Percentiles rank a stretch among this genome's conserved stretches.
phyloP scores from a whole-genome alignment of 2,888 invertebrate species.

The Synanthedon myopaeformis region DNA sequence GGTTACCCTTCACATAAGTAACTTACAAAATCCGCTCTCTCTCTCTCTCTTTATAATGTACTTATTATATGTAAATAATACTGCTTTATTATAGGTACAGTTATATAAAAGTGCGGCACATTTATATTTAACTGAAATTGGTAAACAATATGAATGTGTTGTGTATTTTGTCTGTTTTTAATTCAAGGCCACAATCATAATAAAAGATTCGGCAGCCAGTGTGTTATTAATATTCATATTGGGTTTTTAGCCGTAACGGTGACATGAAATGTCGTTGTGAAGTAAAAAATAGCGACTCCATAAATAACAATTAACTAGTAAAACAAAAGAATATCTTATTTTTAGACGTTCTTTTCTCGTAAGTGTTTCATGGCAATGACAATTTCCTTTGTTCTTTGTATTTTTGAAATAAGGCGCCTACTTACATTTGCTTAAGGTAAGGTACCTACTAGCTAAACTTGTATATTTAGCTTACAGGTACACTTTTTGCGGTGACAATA shows the following conservation, averaged over 20 bases:
- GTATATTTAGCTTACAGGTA: no score
- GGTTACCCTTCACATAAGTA: no score
- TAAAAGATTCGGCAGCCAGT: slow-evolving; percentile 9
- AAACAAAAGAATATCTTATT: slow-evolving; percentile 54
- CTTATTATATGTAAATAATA: no score
- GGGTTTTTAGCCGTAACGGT: slow-evolving; percentile 57
- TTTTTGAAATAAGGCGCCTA: background rate
- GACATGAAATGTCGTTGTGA: slow-evolving; percentile 57
- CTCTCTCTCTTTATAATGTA: no score
- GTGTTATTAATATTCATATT: slow-evolving; percentile 41
- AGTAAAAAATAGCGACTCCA: slow-evolving; percentile 50
- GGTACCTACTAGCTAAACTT: no score
- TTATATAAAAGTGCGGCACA: no score
- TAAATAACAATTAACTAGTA: slow-evolving; percentile 37
- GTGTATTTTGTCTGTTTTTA: background rate
- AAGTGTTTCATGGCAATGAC: background rate
- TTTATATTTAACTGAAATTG: no score
- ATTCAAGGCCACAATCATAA: background rate
- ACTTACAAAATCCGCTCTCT: no score
- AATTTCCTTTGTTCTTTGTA: background rate
- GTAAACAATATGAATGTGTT: no score
- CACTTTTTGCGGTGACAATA: no score
- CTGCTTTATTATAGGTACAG: no score
- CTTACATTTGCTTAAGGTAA: no score
- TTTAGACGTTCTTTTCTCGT: slow-evolving; percentile 14